phyloP scores from a whole-genome alignment of 2,113 vertebrate genomes.

The Tupaia chinensis region DNA sequence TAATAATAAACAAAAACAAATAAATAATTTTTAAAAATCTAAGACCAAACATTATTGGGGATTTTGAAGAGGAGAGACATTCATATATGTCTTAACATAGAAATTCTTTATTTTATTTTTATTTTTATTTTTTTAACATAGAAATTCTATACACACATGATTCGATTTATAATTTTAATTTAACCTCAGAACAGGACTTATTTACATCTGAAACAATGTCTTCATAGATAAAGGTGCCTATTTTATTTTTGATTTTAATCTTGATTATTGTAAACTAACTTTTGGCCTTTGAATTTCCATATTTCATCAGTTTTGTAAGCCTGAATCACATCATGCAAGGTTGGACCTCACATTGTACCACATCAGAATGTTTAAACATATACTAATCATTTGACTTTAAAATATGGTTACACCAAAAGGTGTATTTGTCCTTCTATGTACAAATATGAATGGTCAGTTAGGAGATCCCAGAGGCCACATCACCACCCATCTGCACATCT shows the following conservation, averaged over 20 bases:
- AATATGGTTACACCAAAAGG: not conserved
- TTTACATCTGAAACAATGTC: not conserved
- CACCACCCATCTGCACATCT: accelerated
- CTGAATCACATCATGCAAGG: not conserved
- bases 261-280: not conserved
- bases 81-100: not conserved
- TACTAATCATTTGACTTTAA: not conserved
- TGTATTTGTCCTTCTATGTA: not conserved
- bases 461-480: not conserved
- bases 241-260: not conserved
- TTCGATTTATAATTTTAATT: not conserved
- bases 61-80: not conserved
- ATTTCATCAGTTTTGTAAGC: not conserved
- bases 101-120: not conserved
- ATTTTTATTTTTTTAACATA: not conserved
- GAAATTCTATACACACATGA: not conserved
- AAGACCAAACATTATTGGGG: not conserved
- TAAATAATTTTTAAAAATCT: too few relatives aligned
- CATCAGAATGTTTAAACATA: not conserved
- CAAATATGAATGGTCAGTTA: not conserved
- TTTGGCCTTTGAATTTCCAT: not conserved
- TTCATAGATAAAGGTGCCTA: not conserved
- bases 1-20: too few relatives aligned
- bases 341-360: not conserved
- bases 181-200: not conserved